A percentile compares a stretch with the other conserved stretches of the same genome.
Conservation (phyloP, 2,888 invertebrate genomes). For the Drosophila fulvimacula region DNA sequence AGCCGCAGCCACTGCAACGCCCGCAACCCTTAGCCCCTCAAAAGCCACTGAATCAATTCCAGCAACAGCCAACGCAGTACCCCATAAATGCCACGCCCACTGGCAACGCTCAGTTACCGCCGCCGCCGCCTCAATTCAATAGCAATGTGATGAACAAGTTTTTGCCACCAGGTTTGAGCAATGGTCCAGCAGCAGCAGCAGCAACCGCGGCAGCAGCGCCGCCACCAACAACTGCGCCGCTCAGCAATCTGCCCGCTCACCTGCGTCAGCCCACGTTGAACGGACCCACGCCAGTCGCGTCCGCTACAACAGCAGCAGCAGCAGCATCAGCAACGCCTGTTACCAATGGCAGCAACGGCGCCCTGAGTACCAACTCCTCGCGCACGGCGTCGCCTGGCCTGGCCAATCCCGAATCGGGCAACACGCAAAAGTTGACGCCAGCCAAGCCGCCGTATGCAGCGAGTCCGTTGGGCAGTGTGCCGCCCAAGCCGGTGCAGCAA, state of each 20-base stretch:
- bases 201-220: background rate
- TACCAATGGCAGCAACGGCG: slow-evolving; percentile 75
- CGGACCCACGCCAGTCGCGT: slow-evolving; percentile 45
- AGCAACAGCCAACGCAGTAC: slow-evolving; percentile 33
- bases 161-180: slow-evolving; percentile 54
- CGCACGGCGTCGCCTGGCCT: slow-evolving; percentile 82
- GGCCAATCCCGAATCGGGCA: slow-evolving; percentile 11
- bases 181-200: slow-evolving; percentile 17
- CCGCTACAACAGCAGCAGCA: background rate
- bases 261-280: slow-evolving; percentile 66
- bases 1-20: slow-evolving; percentile 21
- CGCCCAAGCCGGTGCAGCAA: background rate
- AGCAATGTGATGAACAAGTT: slow-evolving; percentile 56
- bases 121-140: slow-evolving; percentile 48
- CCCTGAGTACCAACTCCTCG: slow-evolving; percentile 82
- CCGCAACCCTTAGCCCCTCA: slow-evolving; percentile 31
- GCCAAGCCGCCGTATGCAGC: slow-evolving; percentile 22
- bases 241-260: slow-evolving; percentile 52
- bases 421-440: no score
- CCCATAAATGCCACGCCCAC: slow-evolving; percentile 34
- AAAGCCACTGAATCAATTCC: slow-evolving; percentile 42
- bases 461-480: slow-evolving; percentile 29
- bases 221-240: background rate
- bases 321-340: slow-evolving; percentile 12
- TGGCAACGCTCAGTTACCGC: slow-evolving; percentile 7